phyloP scores from a whole-genome alignment of 1,140 invertebrate genomes.

The Coelopa frigida region DNA sequence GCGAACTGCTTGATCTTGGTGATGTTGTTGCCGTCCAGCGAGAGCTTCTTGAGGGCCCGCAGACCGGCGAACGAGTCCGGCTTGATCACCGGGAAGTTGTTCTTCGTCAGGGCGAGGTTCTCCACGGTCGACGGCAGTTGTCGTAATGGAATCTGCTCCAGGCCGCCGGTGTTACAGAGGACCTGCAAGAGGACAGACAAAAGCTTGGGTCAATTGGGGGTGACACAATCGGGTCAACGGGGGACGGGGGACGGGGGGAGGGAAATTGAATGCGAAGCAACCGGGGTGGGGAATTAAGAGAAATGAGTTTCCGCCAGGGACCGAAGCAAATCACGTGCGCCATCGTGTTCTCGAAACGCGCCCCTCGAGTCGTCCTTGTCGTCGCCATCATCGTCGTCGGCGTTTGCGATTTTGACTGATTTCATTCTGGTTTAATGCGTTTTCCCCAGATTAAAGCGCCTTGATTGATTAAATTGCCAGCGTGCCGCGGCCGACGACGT shows the following conservation, averaged over 20 bases:
- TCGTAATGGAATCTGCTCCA: slow-evolving; percentile 66
- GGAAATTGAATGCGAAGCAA: neutral
- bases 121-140: slow-evolving; percentile 65
- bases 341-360: too few species aligned
- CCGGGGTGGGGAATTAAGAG: neutral
- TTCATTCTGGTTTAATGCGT: too few species aligned
- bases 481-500: too few species aligned
- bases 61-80: slow-evolving; percentile 71
- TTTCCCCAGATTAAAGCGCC: too few species aligned
- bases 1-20: slow-evolving; percentile 71
- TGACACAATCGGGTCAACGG: slow-evolving; percentile 3
- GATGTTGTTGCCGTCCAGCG: slow-evolving; percentile 73
- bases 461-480: too few species aligned
- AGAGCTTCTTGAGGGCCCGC: slow-evolving; percentile 61
- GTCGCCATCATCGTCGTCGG: too few species aligned
- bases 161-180: slow-evolving; percentile 73
- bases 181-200: slow-evolving; percentile 55
- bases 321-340: too few species aligned
- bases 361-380: too few species aligned
- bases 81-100: slow-evolving; percentile 67
- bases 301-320: too few species aligned
- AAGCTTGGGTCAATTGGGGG: too few species aligned
- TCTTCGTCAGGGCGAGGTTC: slow-evolving; percentile 72
- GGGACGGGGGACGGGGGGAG: neutral
- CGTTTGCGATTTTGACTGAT: too few species aligned